Evolutionary conservation across 2,113 vertebrate genomes (phyloP).

Genomic region (Pelecanus crispus): DNA sequence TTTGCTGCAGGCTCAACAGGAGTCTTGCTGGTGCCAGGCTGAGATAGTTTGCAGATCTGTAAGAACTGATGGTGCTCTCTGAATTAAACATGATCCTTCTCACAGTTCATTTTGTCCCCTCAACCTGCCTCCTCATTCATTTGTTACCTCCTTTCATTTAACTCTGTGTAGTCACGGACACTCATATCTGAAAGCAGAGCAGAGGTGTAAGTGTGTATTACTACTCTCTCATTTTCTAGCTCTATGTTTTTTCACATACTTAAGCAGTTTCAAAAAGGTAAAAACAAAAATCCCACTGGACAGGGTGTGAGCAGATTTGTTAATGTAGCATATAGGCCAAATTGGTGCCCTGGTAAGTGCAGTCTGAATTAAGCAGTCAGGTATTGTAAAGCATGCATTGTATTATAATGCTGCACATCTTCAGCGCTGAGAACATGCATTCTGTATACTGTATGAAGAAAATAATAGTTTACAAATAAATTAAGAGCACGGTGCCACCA

Average conservation of each 20-base stretch:
- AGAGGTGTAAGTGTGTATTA: neutral
- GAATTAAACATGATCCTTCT: neutral
- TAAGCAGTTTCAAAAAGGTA: neutral
- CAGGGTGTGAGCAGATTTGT: neutral
- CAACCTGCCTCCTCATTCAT: neutral
- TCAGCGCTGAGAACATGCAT: neutral
- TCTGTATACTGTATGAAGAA: neutral
- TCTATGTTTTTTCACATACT: neutral
- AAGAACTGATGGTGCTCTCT: neutral
- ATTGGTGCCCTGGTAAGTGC: neutral
- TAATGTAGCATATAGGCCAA: neutral
- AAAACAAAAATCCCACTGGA: neutral
- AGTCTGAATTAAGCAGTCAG: neutral
- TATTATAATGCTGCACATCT: neutral
- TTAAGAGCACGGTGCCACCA: neutral
- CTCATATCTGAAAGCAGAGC: neutral
- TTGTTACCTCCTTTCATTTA: neutral
- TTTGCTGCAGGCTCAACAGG: neutral
- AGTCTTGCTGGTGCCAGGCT: neutral
- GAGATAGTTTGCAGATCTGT: neutral
- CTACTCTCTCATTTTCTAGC: neutral
- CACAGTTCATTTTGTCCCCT: neutral
- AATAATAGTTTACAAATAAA: slow-evolving; percentile 12
- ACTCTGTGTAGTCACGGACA: neutral
- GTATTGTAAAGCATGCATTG: neutral